These are phyloP conservation scores for Lingula anatina DNA, from an alignment of 2,888 invertebrate genomes.

Conservation along the genomic window DNA sequence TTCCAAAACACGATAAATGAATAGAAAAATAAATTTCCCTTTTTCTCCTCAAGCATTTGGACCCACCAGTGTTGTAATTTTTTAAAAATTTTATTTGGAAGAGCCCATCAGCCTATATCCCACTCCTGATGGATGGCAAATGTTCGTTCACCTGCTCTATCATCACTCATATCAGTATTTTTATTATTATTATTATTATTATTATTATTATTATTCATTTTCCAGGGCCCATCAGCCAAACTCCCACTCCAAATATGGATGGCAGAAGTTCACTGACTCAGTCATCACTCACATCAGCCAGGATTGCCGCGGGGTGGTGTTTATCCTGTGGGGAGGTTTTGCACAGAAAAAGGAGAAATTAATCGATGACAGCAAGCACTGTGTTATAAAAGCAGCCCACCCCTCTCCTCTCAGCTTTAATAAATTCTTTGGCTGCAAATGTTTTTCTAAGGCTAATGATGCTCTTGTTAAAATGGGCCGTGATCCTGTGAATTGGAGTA, in stretches of 20 bases:
- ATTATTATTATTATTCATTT: constrained; percentile 4
- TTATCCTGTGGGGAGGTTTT: constrained; percentile 45
- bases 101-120: too few species aligned
- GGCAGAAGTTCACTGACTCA: constrained; percentile 42
- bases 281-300: constrained; percentile 32
- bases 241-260: constrained; percentile 40
- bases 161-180: constrained; percentile 4
- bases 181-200: constrained; percentile 1
- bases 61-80: too few species aligned
- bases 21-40: too few species aligned
- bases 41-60: too few species aligned
- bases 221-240: constrained; percentile 39
- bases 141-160: not conserved
- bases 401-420: constrained; percentile 41
- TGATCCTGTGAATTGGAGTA: constrained; percentile 35
- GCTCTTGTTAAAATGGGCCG: constrained; percentile 21
- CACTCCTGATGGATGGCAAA: too few species aligned
- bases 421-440: constrained; percentile 35
- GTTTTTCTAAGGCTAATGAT: constrained; percentile 35
- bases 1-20: too few species aligned
- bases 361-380: constrained; percentile 29
- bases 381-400: constrained; percentile 39
- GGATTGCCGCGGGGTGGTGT: constrained; percentile 26
- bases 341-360: constrained; percentile 43
- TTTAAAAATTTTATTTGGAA: too few species aligned